Base-by-base conservation (phyloP, 2,113 vertebrate species). In the Rousettus leschenaultii region DNA sequence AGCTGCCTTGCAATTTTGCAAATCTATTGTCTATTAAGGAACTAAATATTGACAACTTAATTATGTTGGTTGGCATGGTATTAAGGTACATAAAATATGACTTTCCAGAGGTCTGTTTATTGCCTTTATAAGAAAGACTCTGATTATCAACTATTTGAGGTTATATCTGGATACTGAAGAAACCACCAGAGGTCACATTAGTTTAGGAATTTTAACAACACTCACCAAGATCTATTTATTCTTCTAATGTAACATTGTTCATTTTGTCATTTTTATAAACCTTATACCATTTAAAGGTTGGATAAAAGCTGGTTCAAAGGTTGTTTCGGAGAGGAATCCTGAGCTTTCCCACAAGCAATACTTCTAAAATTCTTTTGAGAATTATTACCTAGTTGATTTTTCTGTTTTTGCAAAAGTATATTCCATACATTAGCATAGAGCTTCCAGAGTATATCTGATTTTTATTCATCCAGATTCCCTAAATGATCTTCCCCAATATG, bases 401-500 rank as follows among this genome's bases (percentile, higher is more conserved):
- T 79, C 71, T 75, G 53, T 66, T 45, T 86, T 79, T 91, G 75
- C 5, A 55, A 74, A 93, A 88, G 13, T 22, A 97, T 95, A 91
- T 66, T 40, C 38, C 38, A 91, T n/a, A 30, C 15, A 26, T 59
- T 91, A 61, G 68, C 61, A 35, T 51, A 61, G 28, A 19, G 45
- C 80, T 94, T 94, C 94, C 43, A 92, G 88, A 95, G 85, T 55
- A 59, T 86, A 92, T 95, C 85, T 78, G 30, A 68, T 94, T 96
- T 97, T 95, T 95, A 92, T 93, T 89, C 82, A 89, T 83, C 30
- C 71, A 89, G 74, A 91, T 80, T 91, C 78, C 61, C 85, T 91
- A 91, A 97, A 95, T 93, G n/a, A 91, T 97, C 93, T 86, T 79
- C 65, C 84, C 93, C 78, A 65, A 88, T 96, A 94, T 87, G 78